phyloP scores from a whole-genome alignment of 1,140 invertebrate species.

The Danaus plexippus region DNA sequence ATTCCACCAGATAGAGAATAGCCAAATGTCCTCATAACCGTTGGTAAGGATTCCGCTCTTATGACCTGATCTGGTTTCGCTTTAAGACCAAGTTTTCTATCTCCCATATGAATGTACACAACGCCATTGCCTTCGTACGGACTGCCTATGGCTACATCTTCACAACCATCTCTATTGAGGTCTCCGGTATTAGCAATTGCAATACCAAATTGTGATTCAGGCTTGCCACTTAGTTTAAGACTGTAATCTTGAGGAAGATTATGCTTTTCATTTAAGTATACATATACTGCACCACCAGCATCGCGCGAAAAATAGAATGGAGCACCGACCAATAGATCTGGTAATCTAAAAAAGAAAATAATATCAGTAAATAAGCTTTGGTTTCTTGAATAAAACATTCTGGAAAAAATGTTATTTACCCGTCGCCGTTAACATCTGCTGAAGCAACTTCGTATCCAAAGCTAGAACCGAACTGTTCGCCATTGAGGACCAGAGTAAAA shows the following conservation, averaged over 20 bases:
- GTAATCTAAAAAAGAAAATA: slow-evolving; percentile 72
- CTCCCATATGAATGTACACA: slow-evolving; percentile 91
- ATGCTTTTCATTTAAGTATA: slow-evolving; percentile 81
- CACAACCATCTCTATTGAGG: slow-evolving; percentile 91
- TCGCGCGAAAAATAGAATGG: slow-evolving; percentile 90
- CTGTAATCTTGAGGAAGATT: slow-evolving; percentile 69
- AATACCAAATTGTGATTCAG: slow-evolving; percentile 89
- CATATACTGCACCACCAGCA: slow-evolving; percentile 90
- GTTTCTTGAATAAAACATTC: not conserved
- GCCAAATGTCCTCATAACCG: slow-evolving; percentile 83
- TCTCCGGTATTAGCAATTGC: slow-evolving; percentile 89
- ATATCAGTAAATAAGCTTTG: not conserved
- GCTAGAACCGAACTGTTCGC: slow-evolving; percentile 90
- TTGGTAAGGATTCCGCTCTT: slow-evolving; percentile 55
- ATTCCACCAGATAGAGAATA: slow-evolving; percentile 90
- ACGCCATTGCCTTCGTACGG: slow-evolving; percentile 90
- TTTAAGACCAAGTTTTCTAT: slow-evolving; percentile 79
- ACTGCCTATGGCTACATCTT: slow-evolving; percentile 92
- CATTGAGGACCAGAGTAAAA: slow-evolving; percentile 77
- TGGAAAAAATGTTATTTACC: slow-evolving; percentile 68
- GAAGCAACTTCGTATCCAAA: slow-evolving; percentile 90
- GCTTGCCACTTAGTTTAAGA: slow-evolving; percentile 78
- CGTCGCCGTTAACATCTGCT: slow-evolving; percentile 90
- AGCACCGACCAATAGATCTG: slow-evolving; percentile 91
- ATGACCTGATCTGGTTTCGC: slow-evolving; percentile 81